Evolutionary conservation across 2,113 vertebrate genomes (phyloP).

Genomic region (Eonycteris spelaea): DNA sequence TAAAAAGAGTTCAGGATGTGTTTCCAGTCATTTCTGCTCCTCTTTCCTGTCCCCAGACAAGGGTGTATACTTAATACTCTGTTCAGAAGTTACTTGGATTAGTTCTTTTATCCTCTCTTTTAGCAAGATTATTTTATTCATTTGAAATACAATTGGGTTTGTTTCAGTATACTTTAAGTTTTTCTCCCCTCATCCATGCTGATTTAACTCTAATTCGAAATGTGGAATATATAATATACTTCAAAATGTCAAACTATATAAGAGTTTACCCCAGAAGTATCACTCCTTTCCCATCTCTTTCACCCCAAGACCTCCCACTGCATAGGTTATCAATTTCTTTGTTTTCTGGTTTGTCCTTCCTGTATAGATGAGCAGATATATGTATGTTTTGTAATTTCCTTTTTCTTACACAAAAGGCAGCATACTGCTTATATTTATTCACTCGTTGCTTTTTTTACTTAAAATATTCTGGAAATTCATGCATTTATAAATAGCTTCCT

Average conservation of each 20-base stretch:
- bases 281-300: neutral
- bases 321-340: neutral
- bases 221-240: neutral
- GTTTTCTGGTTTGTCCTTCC: neutral
- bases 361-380: neutral
- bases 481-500: neutral
- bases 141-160: neutral
- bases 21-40: neutral
- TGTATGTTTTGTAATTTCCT: neutral
- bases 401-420: neutral
- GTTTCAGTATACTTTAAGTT: neutral
- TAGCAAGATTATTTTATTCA: neutral
- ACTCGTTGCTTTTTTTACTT: neutral
- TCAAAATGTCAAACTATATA: neutral
- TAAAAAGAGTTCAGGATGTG: neutral
- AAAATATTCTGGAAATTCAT: neutral
- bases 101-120: neutral
- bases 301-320: no score
- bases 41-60: fast-evolving
- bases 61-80: neutral
- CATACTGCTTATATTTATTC: neutral
- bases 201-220: neutral
- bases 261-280: neutral
- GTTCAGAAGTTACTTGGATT: neutral
- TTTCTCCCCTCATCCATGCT: neutral